Evolutionary conservation across 2,113 vertebrate genomes (phyloP), one percentile per base, ranked within the genome.

Genomic region (Pelmatolapia mariae): DNA sequence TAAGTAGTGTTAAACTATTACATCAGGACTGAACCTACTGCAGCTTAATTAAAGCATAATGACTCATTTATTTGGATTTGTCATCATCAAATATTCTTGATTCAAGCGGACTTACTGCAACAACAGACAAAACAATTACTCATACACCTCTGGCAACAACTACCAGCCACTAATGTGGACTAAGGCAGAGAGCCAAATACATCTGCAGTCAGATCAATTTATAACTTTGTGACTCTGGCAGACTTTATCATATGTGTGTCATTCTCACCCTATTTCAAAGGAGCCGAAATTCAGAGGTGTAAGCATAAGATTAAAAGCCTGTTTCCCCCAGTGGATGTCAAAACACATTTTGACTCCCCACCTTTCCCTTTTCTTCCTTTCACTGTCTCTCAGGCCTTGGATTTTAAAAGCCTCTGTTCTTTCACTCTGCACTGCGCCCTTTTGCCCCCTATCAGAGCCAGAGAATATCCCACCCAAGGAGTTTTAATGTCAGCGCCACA

Each of bases 341-440:
- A 76, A 85, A 38, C 43, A 83, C 15, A 81, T 61, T 87, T 73
- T 78, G 43, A 57, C 78, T 61, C 52, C 76, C 26, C 47, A 29
- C 33, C 43, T 4, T 18, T 83, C 22, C 11, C 71, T 29, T 53
- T 10, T 86, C 36, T 81, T 76, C 73, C 43, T 47, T 73, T 57
- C 50, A 24, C 26, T 38, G 47, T 80, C 43, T 78, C 40, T 89
- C 24, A n/a, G 38, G 38, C 71, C 29, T 38, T 38, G 31, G 56
- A 22, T 81, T 87, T 80, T 84, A 71, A 88, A 50, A 89, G 86
- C 80, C 33, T 91, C 83, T 87, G 63, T 84, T 86, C 71, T 90
- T 81, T 73, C 50, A 88, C 76, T 82, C 43, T 81, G 45, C 57
- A 76, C 18, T 52, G 56, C 36, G 31, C 61, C 57, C 84, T 52